These are phyloP conservation scores for Drosophila leonis DNA, from an alignment of 2,888 invertebrate species.

Conservation along the genomic window DNA sequence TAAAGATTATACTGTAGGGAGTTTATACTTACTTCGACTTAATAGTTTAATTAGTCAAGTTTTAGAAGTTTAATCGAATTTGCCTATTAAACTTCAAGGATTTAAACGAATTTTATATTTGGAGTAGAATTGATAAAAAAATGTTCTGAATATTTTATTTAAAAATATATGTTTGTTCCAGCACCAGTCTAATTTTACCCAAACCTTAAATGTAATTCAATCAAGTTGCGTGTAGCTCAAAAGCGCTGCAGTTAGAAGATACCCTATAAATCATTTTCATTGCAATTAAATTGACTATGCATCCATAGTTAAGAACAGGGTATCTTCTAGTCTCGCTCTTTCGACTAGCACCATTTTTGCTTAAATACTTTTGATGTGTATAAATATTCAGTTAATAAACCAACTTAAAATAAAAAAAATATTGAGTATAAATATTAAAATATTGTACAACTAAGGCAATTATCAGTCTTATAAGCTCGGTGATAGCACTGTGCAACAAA, in stretches of 20 bases:
- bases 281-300: not conserved
- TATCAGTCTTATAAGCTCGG: slow-evolving; percentile 53
- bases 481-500: not conserved
- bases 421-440: too few relatives aligned
- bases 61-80: too few relatives aligned
- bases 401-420: not conserved
- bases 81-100: not conserved
- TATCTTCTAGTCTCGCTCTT: not conserved
- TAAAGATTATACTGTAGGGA: too few relatives aligned
- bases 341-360: not conserved
- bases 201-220: not conserved
- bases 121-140: not conserved
- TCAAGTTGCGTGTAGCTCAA: not conserved
- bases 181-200: slow-evolving; percentile 4
- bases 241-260: not conserved
- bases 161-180: slow-evolving; percentile 7
- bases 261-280: not conserved
- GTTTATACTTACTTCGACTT: too few relatives aligned
- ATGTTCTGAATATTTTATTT: not conserved
- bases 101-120: not conserved
- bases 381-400: not conserved
- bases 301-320: not conserved
- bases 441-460: slow-evolving; percentile 9
- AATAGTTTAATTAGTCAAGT: too few relatives aligned
- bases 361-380: not conserved